These are phyloP conservation scores for Cylloceria caligata DNA, from an alignment of 2,888 invertebrate genomes.

Conservation along the genomic window DNA sequence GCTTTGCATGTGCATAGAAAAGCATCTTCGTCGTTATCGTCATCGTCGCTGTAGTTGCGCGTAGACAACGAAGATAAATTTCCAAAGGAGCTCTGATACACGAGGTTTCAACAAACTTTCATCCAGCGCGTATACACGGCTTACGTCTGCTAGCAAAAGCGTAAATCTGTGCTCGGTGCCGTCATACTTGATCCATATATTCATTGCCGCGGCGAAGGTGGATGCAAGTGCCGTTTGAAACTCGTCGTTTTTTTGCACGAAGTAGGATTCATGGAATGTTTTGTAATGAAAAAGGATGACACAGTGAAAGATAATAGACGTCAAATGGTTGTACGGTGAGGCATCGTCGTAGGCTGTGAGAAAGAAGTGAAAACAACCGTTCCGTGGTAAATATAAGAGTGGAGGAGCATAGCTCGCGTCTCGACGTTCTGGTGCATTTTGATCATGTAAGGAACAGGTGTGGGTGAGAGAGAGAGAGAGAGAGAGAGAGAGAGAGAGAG, in stretches of 20 bases:
- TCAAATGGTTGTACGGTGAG: constrained; percentile 8
- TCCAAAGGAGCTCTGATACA: constrained; percentile 54
- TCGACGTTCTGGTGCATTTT: constrained; percentile 60
- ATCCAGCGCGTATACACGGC: constrained; percentile 8
- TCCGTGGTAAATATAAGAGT: not conserved
- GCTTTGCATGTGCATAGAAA: constrained; percentile 27
- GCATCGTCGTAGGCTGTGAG: not conserved
- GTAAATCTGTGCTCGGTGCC: constrained; percentile 23
- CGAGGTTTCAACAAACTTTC: constrained; percentile 59
- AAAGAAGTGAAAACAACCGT: constrained; percentile 30
- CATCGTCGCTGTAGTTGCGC: constrained; percentile 12
- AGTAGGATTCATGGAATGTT: not conserved
- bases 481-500: not conserved
- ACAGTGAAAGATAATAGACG: not conserved
- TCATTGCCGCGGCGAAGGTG: not conserved
- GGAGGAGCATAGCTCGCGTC: constrained; percentile 22
- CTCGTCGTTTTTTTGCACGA: not conserved
- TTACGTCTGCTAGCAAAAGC: constrained; percentile 10
- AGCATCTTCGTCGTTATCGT: constrained; percentile 17
- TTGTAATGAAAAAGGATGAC: not conserved
- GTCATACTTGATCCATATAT: constrained; percentile 25
- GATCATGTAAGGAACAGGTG: constrained; percentile 54
- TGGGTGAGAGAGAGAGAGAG: constrained; percentile 45
- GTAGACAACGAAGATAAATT: constrained; percentile 50
- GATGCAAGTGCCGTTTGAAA: not conserved